Evolutionary conservation across 2,797 vertebrate species (phyloP).

Genomic region (Amblyraja radiata): DNA sequence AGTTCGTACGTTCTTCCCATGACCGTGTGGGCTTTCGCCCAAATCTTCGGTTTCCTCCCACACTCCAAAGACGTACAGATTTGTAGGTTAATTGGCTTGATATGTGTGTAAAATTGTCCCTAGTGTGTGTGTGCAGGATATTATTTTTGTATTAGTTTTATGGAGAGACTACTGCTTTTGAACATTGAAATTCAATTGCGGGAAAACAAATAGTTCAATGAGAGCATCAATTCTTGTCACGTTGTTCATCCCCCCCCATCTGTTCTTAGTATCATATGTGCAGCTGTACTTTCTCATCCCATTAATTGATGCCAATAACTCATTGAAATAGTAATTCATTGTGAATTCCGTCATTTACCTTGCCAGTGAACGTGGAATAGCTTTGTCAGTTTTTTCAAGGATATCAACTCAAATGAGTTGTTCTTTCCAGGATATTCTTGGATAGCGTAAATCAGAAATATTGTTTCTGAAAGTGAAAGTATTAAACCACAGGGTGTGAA

Average conservation of each 20-base stretch:
- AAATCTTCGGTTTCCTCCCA: too few species aligned
- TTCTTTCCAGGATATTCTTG: neutral
- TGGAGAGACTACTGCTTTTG: neutral
- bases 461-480: neutral
- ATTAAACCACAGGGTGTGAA: neutral
- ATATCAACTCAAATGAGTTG: neutral
- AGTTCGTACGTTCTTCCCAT: too few species aligned
- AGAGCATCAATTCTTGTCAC: slow-evolving; percentile 28
- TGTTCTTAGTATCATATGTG: slow-evolving; percentile 29
- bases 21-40: too few species aligned
- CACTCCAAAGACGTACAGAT: too few species aligned
- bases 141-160: neutral
- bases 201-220: neutral
- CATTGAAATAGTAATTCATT: slow-evolving; percentile 25
- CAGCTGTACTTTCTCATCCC: slow-evolving; percentile 30
- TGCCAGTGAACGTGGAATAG: neutral
- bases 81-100: too few species aligned
- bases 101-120: too few species aligned
- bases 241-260: slow-evolving; percentile 18
- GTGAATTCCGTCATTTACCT: slow-evolving; percentile 18
- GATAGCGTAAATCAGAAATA: neutral
- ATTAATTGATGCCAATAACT: slow-evolving; percentile 31
- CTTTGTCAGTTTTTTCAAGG: slow-evolving; percentile 1
- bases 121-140: neutral
- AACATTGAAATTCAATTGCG: neutral